Evolutionary conservation across 2,797 vertebrate genomes (phyloP).

Genomic region (Galagoides demidoff): DNA sequence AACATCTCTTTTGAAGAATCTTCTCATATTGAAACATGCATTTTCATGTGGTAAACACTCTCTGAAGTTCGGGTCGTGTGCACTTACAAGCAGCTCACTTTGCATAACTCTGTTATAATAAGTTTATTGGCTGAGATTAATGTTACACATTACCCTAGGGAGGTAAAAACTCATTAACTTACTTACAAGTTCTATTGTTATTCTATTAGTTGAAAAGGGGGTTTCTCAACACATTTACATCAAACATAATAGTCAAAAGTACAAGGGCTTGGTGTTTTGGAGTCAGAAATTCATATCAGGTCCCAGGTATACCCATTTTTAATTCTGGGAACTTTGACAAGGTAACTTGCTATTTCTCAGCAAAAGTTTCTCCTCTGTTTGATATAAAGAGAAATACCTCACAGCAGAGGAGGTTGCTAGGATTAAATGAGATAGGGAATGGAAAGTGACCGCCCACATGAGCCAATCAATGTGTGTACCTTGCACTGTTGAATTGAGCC

Average conservation of each 20-base stretch:
- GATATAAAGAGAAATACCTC: background rate
- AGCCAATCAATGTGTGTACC: background rate
- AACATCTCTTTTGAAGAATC: background rate
- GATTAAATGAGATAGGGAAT: background rate
- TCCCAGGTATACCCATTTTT: background rate
- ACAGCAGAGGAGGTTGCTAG: background rate
- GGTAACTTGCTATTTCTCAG: background rate
- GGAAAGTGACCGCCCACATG: background rate
- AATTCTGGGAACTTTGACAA: constrained; percentile 29
- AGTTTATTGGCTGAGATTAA: background rate
- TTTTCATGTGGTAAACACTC: background rate
- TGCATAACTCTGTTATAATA: background rate
- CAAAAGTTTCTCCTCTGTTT: background rate
- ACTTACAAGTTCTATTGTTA: background rate
- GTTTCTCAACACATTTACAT: background rate
- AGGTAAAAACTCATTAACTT: background rate
- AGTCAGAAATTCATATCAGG: background rate
- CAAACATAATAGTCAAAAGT: background rate
- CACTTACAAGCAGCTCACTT: background rate
- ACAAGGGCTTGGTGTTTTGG: background rate
- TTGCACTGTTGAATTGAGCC: background rate
- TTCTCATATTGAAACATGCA: background rate
- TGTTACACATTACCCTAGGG: background rate
- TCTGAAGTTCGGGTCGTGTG: background rate
- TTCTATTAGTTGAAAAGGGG: background rate